Percentiles rank a stretch among this genome's conserved stretches.
Evolutionary conservation across 2,113 vertebrate genomes (phyloP).

Genomic region (Bombycilla garrulus): DNA sequence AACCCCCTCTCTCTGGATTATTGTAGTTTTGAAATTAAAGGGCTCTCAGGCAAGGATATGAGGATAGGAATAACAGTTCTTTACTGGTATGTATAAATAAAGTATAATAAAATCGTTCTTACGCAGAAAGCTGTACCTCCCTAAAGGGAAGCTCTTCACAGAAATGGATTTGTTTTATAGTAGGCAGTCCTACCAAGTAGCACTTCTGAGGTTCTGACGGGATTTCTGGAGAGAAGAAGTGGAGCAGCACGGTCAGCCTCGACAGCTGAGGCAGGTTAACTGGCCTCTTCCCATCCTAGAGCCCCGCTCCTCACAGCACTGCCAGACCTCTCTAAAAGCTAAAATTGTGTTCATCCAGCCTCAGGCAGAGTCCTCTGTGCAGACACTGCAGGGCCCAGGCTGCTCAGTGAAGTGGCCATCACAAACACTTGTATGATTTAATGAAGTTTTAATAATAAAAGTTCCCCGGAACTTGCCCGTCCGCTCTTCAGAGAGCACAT

Average conservation of each 20-base stretch:
- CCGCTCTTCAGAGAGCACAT: not conserved
- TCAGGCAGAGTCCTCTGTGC: not conserved
- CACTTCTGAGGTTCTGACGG: not conserved
- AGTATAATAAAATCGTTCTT: not conserved
- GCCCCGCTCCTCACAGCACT: accelerated
- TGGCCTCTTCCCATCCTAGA: not conserved
- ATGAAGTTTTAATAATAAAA: not conserved
- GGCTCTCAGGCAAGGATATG: too few relatives aligned
- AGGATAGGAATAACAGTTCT: too few relatives aligned
- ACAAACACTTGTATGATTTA: not conserved
- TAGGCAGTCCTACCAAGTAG: not conserved
- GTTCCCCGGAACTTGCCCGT: not conserved
- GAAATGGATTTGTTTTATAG: not conserved
- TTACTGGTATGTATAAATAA: too few relatives aligned
- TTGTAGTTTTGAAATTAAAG: too few relatives aligned
- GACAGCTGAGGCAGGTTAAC: not conserved
- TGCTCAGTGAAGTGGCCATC: not conserved
- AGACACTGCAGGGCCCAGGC: not conserved
- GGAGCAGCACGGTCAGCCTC: not conserved
- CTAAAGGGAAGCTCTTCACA: not conserved
- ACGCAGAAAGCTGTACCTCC: not conserved
- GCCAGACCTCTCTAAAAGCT: not conserved
- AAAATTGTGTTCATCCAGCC: not conserved
- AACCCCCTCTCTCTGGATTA: too few relatives aligned
- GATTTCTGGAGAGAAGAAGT: not conserved